Evolutionary conservation across 2,797 vertebrate genomes (phyloP).

Genomic region (Arctocebus calabarensis): DNA sequence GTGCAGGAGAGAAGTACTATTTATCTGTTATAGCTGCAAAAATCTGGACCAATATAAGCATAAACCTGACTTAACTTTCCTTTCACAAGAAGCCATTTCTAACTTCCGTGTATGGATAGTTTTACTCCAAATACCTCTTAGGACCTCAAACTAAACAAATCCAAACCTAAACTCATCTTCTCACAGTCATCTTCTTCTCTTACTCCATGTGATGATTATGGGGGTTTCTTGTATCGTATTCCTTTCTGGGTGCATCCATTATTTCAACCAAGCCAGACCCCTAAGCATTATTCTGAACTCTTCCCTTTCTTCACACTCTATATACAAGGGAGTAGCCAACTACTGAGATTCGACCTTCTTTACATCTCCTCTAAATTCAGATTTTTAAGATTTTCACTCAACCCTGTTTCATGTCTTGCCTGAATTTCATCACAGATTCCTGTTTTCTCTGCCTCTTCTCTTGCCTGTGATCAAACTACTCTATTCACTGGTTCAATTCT

Average conservation of each 20-base stretch:
- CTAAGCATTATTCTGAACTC: neutral
- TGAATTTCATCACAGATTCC: constrained; percentile 24
- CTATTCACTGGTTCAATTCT: neutral
- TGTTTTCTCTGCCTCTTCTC: neutral
- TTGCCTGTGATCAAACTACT: constrained; percentile 10
- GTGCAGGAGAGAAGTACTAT: neutral
- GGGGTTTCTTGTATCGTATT: neutral
- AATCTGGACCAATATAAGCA: neutral
- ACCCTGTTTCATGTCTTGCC: constrained; percentile 1
- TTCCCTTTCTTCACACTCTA: neutral
- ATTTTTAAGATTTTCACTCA: neutral
- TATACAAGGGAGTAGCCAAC: neutral
- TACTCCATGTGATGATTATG: neutral
- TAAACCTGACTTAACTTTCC: neutral
- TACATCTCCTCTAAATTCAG: neutral
- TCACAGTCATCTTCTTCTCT: neutral
- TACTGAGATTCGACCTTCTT: neutral
- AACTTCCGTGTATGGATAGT: neutral
- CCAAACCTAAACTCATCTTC: neutral
- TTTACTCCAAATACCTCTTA: neutral
- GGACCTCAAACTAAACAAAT: neutral
- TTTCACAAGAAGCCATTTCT: neutral
- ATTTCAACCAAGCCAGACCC: neutral
- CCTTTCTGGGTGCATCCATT: neutral
- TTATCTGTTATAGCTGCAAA: neutral